phyloP scores from a whole-genome alignment of 2,113 vertebrate genomes.

The Uria lomvia region DNA sequence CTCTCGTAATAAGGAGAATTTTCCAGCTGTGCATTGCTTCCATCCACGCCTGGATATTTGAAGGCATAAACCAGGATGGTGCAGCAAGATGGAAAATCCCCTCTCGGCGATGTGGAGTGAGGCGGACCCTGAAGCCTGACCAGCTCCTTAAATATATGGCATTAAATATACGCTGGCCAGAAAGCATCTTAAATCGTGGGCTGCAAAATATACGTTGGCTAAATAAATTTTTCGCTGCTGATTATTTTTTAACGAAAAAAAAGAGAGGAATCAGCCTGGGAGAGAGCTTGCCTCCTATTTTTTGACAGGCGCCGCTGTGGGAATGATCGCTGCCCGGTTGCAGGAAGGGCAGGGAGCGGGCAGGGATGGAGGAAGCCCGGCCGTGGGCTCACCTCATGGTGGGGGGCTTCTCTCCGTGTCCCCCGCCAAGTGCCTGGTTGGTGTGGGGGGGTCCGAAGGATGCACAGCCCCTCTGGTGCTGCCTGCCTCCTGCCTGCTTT shows the following conservation, averaged over 20 bases:
- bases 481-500: not conserved
- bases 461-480: not conserved
- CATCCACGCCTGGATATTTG: constrained; percentile 8
- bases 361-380: not conserved
- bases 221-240: not conserved
- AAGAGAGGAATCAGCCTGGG: not conserved
- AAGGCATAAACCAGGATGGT: not conserved
- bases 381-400: rapidly evolving
- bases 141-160: not conserved
- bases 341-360: not conserved
- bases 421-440: rapidly evolving
- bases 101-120: not conserved
- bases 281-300: not conserved
- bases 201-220: not conserved
- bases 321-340: not conserved
- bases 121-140: not conserved
- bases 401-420: not conserved
- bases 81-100: not conserved
- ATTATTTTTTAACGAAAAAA: not conserved
- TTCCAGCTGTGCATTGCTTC: constrained; percentile 30
- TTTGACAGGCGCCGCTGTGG: not conserved
- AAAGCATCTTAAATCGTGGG: not conserved
- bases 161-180: not conserved
- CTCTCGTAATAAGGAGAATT: not conserved
- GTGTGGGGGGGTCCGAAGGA: not conserved